Conservation (phyloP, 2,888 invertebrate genomes). For the Amphiduros pacificus region DNA sequence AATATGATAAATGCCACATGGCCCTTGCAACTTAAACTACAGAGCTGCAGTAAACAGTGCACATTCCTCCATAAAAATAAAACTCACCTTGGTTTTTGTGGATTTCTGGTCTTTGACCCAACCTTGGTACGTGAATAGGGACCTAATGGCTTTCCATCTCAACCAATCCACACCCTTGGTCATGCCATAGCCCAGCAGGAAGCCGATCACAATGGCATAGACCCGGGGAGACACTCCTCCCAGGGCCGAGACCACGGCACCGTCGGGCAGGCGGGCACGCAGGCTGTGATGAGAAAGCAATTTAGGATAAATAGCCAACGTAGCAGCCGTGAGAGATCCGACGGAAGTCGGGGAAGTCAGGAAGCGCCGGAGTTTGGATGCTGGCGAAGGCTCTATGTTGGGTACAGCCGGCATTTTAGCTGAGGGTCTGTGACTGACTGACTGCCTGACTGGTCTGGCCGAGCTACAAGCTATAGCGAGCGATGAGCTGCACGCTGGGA, state of each 20-base stretch:
- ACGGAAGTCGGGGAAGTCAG: background rate
- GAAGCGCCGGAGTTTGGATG: background rate
- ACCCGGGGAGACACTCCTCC: conserved; percentile 7
- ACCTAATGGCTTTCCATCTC: conserved; percentile 1
- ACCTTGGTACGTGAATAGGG: conserved; percentile 13
- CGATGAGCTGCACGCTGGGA: too few relatives aligned
- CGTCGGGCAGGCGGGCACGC: too few relatives aligned
- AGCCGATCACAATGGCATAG: conserved; percentile 10
- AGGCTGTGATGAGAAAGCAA: too few relatives aligned
- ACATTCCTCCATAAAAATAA: too few relatives aligned
- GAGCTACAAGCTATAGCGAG: too few relatives aligned
- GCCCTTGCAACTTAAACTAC: too few relatives aligned
- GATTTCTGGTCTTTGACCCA: conserved; percentile 16
- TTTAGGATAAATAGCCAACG: too few relatives aligned
- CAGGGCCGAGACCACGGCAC: background rate
- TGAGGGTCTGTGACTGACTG: too few relatives aligned
- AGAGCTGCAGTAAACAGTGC: background rate
- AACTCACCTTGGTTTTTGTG: conserved; percentile 17
- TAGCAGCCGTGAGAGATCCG: background rate
- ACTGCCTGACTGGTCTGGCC: too few relatives aligned
- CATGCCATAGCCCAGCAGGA: conserved; percentile 13
- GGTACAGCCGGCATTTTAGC: too few relatives aligned
- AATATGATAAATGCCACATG: too few relatives aligned
- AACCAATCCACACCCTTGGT: conserved; percentile 11
- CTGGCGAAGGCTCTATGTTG: too few relatives aligned